Evolutionary conservation across 2,113 vertebrate genomes (phyloP).

Genomic region (Equus quagga): DNA sequence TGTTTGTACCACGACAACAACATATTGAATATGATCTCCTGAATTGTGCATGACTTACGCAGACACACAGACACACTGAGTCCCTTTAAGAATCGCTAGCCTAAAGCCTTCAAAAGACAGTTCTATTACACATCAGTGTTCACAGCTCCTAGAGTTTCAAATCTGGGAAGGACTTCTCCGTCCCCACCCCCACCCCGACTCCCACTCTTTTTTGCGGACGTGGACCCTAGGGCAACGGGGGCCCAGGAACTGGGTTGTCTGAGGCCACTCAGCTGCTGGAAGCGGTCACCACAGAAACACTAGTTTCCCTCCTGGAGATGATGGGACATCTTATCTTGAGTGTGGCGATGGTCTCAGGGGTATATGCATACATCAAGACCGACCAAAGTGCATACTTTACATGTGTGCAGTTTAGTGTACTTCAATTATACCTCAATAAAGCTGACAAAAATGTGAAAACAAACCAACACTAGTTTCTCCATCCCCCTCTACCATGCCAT

Average conservation of each 20-base stretch:
- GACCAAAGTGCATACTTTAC: not conserved
- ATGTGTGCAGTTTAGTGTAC: not conserved
- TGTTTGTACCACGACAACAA: not conserved
- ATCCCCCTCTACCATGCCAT: not conserved
- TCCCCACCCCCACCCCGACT: no score
- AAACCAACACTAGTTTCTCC: not conserved
- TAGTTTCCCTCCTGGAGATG: not conserved
- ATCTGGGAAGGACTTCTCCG: not conserved
- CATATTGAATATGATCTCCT: not conserved
- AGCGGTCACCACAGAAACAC: not conserved
- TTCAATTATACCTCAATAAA: not conserved
- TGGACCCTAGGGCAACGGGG: not conserved
- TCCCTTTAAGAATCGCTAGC: not conserved
- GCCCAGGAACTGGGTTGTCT: not conserved
- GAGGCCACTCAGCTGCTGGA: not conserved
- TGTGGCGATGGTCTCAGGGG: not conserved
- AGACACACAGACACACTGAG: no score
- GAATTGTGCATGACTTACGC: not conserved
- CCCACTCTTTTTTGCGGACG: not conserved
- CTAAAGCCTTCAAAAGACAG: not conserved
- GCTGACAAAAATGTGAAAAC: not conserved
- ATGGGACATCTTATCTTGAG: not conserved
- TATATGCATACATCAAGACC: not conserved
- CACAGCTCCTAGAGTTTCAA: not conserved
- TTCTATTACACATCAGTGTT: fast-evolving